These are phyloP conservation scores for Poecile atricapillus DNA, from an alignment of 2,113 vertebrate species.

Conservation along the genomic window DNA sequence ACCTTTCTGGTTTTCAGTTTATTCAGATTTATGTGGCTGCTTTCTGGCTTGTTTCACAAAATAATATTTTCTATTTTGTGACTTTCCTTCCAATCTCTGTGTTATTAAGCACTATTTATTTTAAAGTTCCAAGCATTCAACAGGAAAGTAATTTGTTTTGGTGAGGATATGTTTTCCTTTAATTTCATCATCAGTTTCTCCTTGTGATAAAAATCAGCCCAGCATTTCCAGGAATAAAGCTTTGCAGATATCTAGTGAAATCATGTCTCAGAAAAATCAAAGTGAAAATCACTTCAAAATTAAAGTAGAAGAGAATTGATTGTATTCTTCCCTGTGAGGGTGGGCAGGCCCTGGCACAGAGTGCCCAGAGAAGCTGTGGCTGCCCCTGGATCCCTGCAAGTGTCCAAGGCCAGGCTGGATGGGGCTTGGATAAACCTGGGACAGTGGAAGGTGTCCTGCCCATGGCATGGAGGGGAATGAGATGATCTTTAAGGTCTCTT, in stretches of 20 bases:
- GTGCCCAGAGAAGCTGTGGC: background rate
- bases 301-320: background rate
- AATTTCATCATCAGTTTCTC: background rate
- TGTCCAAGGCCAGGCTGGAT: background rate
- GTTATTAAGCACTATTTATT: background rate
- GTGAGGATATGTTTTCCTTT: background rate
- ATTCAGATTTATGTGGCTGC: conserved; percentile 22
- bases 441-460: accelerated
- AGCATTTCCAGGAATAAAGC: background rate
- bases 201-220: background rate
- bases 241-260: background rate
- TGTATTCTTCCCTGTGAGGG: background rate
- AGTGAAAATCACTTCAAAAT: background rate
- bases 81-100: background rate
- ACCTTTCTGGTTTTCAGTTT: background rate
- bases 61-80: background rate
- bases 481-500: background rate
- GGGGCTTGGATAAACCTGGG: accelerated
- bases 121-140: background rate
- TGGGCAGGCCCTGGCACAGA: accelerated
- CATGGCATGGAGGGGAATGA: accelerated
- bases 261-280: background rate
- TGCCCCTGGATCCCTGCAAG: background rate
- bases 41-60: background rate
- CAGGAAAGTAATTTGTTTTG: background rate